Base-by-base conservation (phyloP, 2,113 vertebrate genomes). In the Nyctibius bracteatus region DNA sequence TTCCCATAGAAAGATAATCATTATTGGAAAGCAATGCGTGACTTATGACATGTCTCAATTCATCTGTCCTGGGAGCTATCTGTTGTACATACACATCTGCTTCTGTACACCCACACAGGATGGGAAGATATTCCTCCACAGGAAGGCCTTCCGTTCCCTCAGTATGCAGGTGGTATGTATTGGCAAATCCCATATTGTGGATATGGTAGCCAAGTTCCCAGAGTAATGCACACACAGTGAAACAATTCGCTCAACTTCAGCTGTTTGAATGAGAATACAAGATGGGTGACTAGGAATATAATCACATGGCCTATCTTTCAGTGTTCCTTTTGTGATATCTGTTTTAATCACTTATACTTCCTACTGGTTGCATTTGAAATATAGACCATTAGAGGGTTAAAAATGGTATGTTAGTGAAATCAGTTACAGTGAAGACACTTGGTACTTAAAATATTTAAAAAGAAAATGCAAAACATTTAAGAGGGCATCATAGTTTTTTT, bases 91-190 rank as follows among this genome's bases (percentile, higher is more conserved):
- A 3, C 95, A 96, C 96, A 96, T 97, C 94, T 97, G 96, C 95
- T 97, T 21, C 88, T 87, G 81, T 62, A 96, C 96, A 92, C 96
- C 96, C 96, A 96, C 94, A 79, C 96, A 90, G 96, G 94, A 96
- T 94, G 95, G 94, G 94, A 93, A 94, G 94, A 73, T 27, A 77
- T 87, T 96, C 88, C 52, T 96, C 88, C 92, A 94, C 95, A 95
- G 97, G 96, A 96, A 96, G 83, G 90, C 82, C 95, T 96, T 97
- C 93, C 58, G 88, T 43, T 95, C 92, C 90, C 86, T 92, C 65
- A 1, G 43, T 16, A 2, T 44, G 93, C 94, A 96, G 96, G 94
- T 96, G 96, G 93, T 86, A 95, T 93, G 90, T 94, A 33, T 73
- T 97, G 95, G 94, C 97, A 92, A 70, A 77, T 58, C 43, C 0